phyloP scores from a whole-genome alignment of 2,888 invertebrate species.

The Hyles lineata region DNA sequence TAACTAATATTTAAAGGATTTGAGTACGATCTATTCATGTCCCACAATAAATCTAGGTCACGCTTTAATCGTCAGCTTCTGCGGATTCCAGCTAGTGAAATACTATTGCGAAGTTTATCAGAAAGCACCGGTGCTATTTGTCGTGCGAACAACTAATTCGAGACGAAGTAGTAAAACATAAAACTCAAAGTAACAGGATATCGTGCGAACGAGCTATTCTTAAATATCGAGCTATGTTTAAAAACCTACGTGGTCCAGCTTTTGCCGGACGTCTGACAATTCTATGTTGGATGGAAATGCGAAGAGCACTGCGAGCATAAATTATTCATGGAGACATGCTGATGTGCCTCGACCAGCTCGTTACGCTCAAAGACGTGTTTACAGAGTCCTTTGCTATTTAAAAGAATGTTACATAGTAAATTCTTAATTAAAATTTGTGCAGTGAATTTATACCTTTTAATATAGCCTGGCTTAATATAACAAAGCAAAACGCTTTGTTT shows the following conservation, averaged over 20 bases:
- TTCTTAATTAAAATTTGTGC: constrained; percentile 10
- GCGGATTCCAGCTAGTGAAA: no score
- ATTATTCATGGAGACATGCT: constrained; percentile 67
- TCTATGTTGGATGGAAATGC: constrained; percentile 30
- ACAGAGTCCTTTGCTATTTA: constrained; percentile 10
- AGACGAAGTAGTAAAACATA: neutral
- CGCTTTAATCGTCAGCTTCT: no score
- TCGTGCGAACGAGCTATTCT: neutral
- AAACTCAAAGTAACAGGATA: neutral
- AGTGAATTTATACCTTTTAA: neutral
- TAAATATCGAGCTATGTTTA: constrained; percentile 34
- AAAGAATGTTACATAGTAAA: neutral
- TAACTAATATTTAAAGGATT: no score
- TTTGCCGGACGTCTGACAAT: constrained; percentile 21
- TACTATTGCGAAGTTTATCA: no score
- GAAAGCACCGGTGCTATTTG: neutral
- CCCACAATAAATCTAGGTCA: no score
- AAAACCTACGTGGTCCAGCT: constrained; percentile 49
- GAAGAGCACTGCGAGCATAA: constrained; percentile 64
- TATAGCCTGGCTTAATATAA: no score
- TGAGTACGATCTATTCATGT: no score
- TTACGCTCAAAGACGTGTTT: constrained; percentile 47
- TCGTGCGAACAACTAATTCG: neutral
- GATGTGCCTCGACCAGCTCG: constrained; percentile 59
- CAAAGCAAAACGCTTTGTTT: no score